phyloP scores from a whole-genome alignment of 2,797 vertebrate species.

The Synanceia verrucosa region DNA sequence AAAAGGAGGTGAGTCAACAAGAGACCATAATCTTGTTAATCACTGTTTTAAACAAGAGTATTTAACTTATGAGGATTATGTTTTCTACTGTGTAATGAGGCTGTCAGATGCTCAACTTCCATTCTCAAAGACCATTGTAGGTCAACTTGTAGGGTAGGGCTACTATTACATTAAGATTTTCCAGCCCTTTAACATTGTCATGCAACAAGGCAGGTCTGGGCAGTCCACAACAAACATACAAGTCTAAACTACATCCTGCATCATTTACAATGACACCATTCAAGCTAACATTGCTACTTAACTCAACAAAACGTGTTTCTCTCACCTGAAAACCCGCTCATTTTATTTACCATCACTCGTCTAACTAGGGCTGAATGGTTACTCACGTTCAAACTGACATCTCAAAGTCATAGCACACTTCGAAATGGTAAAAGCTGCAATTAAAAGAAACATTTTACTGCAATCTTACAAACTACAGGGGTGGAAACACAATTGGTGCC shows the following conservation, averaged over 20 bases:
- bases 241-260: conserved; percentile 1
- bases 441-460: too few relatives aligned
- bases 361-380: too few relatives aligned
- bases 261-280: background rate
- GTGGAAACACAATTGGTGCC: too few relatives aligned
- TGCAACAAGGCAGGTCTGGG: background rate
- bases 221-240: background rate
- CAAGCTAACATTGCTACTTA: too few relatives aligned
- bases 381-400: too few relatives aligned
- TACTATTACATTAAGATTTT: background rate
- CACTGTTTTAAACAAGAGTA: background rate
- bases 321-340: too few relatives aligned
- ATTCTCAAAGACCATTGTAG: background rate
- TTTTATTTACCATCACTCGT: too few relatives aligned
- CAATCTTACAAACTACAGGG: too few relatives aligned
- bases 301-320: too few relatives aligned
- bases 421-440: too few relatives aligned
- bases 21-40: background rate
- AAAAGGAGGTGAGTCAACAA: background rate
- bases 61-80: background rate
- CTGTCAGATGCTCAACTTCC: background rate
- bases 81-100: too few relatives aligned
- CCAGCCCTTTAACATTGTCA: background rate
- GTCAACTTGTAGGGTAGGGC: background rate
- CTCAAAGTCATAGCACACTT: too few relatives aligned